Base-by-base conservation (phyloP, 1,140 invertebrate genomes). In the Zaprionus ghesquierei region DNA sequence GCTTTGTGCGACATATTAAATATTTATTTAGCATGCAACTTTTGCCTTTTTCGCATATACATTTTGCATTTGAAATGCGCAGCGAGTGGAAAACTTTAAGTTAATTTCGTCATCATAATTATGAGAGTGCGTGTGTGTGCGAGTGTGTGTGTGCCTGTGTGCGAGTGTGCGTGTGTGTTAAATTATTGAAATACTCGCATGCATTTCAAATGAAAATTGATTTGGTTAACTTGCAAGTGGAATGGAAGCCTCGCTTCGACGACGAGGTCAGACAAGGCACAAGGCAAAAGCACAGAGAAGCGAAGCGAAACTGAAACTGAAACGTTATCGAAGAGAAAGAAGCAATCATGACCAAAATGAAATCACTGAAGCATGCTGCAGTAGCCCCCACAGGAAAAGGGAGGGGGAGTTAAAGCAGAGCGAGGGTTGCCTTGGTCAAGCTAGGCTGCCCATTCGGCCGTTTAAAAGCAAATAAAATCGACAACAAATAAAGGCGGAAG, bases 401-500 rank as follows among this genome's bases (percentile, higher is more conserved):
- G 41, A 15, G 0, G 15, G 38, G 38, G 33, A 13, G 35, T n/a
- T n/a, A 23, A 29, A n/a, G 10, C 3, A 13, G 2, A 15, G n/a
- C 5, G 35, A 2, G n/a, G 35, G 31, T n/a, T 8, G 27, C 69
- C 58, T 49, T 74, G 77, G 56, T 66, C 77, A 69, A 77, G 53
- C 15, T 53, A 49, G 22, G 50, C 46, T 77, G 79, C 46, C 66
- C 75, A 84, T 56, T 73, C 69, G 75, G 15, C 53, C 77, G 81
- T 60, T 85, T 78, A 82, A 87, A 82, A 81, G 79, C 78, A 86
- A 86, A 86, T 85, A 86, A 81, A 85, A 81, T 78, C 69, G 60
- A 25, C 5, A 29, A 29, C 27, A 29, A 29, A 29, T 29, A 63
- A 49, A 54, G 29, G n/a, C 35, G 62, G 27, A 70, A 31, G 23